Evolutionary conservation across 2,888 invertebrate species (phyloP).

Genomic region (Temnothorax unifasciatus): DNA sequence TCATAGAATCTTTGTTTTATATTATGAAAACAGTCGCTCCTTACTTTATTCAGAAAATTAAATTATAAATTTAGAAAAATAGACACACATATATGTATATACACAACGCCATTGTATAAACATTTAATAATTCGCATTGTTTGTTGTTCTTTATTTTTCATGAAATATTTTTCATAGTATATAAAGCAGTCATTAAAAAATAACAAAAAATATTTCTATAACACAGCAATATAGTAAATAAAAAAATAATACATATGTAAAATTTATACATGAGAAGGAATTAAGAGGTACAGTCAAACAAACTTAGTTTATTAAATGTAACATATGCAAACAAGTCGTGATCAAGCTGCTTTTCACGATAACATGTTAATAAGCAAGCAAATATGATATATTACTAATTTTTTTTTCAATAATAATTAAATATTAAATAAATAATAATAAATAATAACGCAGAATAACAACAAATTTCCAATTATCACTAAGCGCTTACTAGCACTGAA

Average conservation of each 20-base stretch:
- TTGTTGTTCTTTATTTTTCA: constrained; percentile 43
- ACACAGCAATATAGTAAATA: constrained; percentile 43
- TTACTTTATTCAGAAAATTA: not conserved
- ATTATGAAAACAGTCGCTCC: not conserved
- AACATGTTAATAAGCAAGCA: constrained; percentile 62
- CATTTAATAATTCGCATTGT: constrained; percentile 33
- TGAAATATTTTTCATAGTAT: constrained; percentile 36
- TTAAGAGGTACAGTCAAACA: constrained; percentile 54
- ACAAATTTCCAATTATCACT: constrained; percentile 64
- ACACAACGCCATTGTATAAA: not conserved
- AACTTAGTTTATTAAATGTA: constrained; percentile 68
- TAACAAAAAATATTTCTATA: constrained; percentile 41
- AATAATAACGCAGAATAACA: constrained; percentile 67
- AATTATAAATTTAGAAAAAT: constrained; percentile 25
- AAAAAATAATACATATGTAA: constrained; percentile 51
- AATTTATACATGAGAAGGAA: constrained; percentile 45
- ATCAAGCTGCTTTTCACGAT: constrained; percentile 53
- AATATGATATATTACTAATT: constrained; percentile 61
- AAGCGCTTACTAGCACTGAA: constrained; percentile 49
- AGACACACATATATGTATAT: not conserved
- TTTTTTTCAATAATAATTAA: constrained; percentile 69
- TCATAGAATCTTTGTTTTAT: not conserved
- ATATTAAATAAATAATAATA: constrained; percentile 68
- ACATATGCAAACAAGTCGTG: constrained; percentile 62
- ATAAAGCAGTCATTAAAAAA: constrained; percentile 52